Evolutionary conservation across 1,140 invertebrate species (phyloP), one percentile per base, ranked within the genome.

Genomic region (Hetaerina americana): DNA sequence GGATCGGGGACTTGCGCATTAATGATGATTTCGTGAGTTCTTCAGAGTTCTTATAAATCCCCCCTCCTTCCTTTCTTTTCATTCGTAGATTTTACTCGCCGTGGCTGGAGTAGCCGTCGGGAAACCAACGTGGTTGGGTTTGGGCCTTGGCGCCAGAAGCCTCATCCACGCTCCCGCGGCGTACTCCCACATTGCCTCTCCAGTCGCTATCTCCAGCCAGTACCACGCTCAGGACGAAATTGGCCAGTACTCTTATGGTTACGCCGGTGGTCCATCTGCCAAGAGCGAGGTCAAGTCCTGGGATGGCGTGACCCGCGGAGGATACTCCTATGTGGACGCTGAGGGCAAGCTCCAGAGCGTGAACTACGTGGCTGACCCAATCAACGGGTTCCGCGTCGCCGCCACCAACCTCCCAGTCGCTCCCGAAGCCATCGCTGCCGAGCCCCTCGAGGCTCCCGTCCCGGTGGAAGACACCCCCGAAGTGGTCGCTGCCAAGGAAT

Each of bases 341-440:
- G 81, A 84, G 69, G 83, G 83, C 12, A 76, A 82, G 27, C 31
- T 77, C 27, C 80, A 82, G 76, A 80, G 77, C 5, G 80, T 86
- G 18, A 81, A 83, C 69, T 88, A 89, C 77, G 81, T 86, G 31
- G 82, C 87, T n/a, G 87, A 89, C 72, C 83, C 84, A 6, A 74
- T 81, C 70, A 82, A 83, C 70, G 88, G 88, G 66, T 90, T 89
- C 81, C 82, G 87, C 40, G 87, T 87, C 8, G 83, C 86, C 10
- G 87, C 85, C 25, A 88, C 86, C 22, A 88, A 89, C 78, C 76
- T 87, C 29, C 87, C 87, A 0, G 78, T 81, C 12, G 75, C 72
- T 5, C 76, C 78, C 0, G 77, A 74, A 22, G 74, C 74, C 15
- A 71, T 29, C 29, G 72, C 69, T 24, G 72, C 75, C 27, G 71